Base-by-base conservation (phyloP, 2,888 invertebrate species). In the Nasonovia ribisnigri region DNA sequence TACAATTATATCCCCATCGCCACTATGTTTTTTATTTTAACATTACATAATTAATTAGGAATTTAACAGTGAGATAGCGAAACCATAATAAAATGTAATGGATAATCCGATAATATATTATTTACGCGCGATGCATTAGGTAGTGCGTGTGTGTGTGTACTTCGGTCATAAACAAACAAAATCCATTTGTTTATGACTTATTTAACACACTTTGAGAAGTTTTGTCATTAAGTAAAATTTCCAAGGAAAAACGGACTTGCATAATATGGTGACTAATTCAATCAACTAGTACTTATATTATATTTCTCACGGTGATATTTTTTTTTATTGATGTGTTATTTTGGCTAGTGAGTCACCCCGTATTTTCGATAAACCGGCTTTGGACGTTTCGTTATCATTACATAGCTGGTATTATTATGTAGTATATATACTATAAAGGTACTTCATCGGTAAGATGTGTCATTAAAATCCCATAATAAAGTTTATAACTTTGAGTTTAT, bases 341-440 rank as follows among this genome's bases (percentile, higher is more conserved):
- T 77, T 54, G 20, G 54, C 43, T 48, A 11, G 46, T 92, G 92
- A 92, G 60, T 87, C 86, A 92, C 26, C 4, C 24, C 42, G 88
- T 92, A 3, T 92, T 77, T 92, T 77, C 51, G 36, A 88, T 54
- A 92, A 92, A 92, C 92, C 92, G 92, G 92, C 92, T 92, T 20
- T 77, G 36, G 67, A 88, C 67, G 51, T 48, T 43, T 88, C 77
- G 67, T 77, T 77, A 77, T 88, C 51, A 77, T 88, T 88, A 67
- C 88, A 88, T 16, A 26, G 16, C 26, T 20, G 2, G 29, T 77
- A 67, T 51, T 77, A 42, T 20, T 60, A 42, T n/a, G 36, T 88
- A 54, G 54, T 88, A 54, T 88, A 36, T 26, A 60, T 20, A 60
- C 24, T 54, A 89, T 16, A 51, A 51, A 88, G 48, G 48, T 51